Base-by-base conservation (phyloP, 2,888 invertebrate genomes). In the Amphimallon solstitiale region DNA sequence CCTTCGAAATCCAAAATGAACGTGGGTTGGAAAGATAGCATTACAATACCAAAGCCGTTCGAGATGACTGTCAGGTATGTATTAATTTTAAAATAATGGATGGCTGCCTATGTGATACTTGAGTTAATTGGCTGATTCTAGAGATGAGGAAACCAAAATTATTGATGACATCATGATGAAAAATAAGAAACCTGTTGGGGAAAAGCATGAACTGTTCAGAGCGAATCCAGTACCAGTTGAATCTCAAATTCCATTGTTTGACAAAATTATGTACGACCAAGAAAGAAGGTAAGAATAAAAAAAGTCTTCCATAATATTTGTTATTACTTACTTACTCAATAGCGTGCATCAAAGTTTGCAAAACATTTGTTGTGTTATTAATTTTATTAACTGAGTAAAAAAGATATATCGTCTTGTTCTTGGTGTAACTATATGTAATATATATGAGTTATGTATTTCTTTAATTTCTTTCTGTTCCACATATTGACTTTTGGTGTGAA, bases 241-340 rank as follows among this genome's bases (percentile, higher is more conserved):
- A 71, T 90, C 91, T 0, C 86, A 89, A 73, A 87, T 92, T 67
- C 90, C 89, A 0, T 83, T 91, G 12, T 91, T 89, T 73, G 88
- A 91, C 75, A 89, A 90, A 83, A 87, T 92, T 68, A 82, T 91
- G 74, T 89, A 88, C 70, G 90, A 90, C 68, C 90, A 90, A 80
- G 89, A 91, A 77, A 86, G 87, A 84, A 88, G 90, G 91, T 90
- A 72, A 68, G 68, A 56, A 65, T 64, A 43, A 12, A 19, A 2
- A 9, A 34, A 7, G 5, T 48, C 12, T 51, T 49, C 19, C 19
- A 49, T 19, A 19, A 5, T 6, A 5, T 49, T 49, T 37, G 37
- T 9, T 37, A 12, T 4, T 12, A 37, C n/a, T n/a, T n/a, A n/a
- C n/a, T n/a, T n/a, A n/a, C n/a, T n/a, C n/a, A n/a, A n/a, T n/a